phyloP scores from a whole-genome alignment of 2,888 invertebrate species.

The Oxyteleia sp. region DNA sequence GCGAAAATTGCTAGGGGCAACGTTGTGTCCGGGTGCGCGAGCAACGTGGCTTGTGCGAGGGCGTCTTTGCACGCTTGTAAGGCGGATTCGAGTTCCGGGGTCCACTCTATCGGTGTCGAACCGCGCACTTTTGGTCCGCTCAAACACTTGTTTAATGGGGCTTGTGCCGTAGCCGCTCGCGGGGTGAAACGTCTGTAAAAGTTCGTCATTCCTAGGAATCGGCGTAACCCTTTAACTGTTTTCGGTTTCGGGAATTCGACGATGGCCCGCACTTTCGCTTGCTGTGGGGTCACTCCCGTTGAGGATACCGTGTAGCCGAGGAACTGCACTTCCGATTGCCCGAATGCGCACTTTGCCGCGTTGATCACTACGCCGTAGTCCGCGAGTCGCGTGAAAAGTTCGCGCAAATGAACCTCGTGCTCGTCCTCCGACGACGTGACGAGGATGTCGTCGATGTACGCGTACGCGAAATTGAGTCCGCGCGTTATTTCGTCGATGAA shows the following conservation, averaged over 20 bases:
- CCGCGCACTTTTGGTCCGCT: slow-evolving; percentile 69
- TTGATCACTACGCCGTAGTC: slow-evolving; percentile 70
- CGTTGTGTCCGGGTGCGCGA: not conserved
- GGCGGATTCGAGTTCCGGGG: not conserved
- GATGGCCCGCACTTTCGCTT: slow-evolving; percentile 83
- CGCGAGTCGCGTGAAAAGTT: slow-evolving; percentile 65
- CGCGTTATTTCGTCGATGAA: slow-evolving; percentile 74
- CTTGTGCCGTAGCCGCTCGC: slow-evolving; percentile 81
- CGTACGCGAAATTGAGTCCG: slow-evolving; percentile 60
- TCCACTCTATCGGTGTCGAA: not conserved
- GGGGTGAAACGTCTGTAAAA: slow-evolving; percentile 84
- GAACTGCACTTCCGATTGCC: slow-evolving; percentile 75
- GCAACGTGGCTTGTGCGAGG: not conserved
- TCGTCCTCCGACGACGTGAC: slow-evolving; percentile 66
- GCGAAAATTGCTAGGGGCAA: slow-evolving; percentile 8
- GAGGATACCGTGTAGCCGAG: slow-evolving; percentile 77
- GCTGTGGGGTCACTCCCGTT: not conserved
- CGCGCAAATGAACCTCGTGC: slow-evolving; percentile 33
- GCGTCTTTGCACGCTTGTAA: not conserved
- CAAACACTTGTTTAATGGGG: too few relatives aligned
- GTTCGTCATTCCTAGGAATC: slow-evolving; percentile 84
- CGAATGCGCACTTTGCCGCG: slow-evolving; percentile 80
- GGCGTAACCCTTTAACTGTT: slow-evolving; percentile 79
- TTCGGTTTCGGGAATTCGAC: slow-evolving; percentile 76
- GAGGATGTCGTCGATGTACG: slow-evolving; percentile 72